A percentile compares a stretch with the other conserved stretches of the same genome.
Conservation (phyloP, 1,140 invertebrate genomes). For the Plectrocnemia conspersa region DNA sequence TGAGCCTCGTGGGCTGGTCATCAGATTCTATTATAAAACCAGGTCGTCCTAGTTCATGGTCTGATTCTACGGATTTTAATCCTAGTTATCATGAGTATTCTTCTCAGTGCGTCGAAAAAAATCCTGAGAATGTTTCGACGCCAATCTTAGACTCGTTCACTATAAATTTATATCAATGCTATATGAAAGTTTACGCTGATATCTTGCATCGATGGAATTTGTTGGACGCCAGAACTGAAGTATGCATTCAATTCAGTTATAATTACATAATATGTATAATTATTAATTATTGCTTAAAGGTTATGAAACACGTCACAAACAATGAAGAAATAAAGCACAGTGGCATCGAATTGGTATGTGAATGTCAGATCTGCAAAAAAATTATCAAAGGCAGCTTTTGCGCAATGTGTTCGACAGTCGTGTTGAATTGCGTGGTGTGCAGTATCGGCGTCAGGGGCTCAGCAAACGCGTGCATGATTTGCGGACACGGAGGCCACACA, state of each 20-base stretch:
- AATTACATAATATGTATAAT: not conserved
- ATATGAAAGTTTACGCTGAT: constrained; percentile 84
- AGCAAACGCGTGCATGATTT: constrained; percentile 75
- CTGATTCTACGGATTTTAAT: constrained; percentile 72
- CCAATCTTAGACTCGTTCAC: constrained; percentile 45
- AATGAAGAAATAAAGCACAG: constrained; percentile 51
- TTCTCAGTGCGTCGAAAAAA: constrained; percentile 38
- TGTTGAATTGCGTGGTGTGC: constrained; percentile 78
- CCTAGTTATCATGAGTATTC: constrained; percentile 48
- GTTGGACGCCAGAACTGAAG: constrained; percentile 73
- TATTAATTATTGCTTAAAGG: no score
- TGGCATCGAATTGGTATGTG: constrained; percentile 71
- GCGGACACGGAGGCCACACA: constrained; percentile 89
- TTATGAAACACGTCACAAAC: constrained; percentile 71
- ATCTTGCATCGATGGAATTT: constrained; percentile 78
- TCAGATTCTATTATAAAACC: constrained; percentile 62
- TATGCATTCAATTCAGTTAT: constrained; percentile 33
- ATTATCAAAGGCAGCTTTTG: constrained; percentile 57
- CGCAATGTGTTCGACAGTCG: constrained; percentile 63
- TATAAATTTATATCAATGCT: constrained; percentile 72
- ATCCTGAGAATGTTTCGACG: constrained; percentile 41
- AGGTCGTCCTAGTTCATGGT: constrained; percentile 83
- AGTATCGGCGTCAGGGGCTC: constrained; percentile 79
- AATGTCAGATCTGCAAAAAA: constrained; percentile 67
- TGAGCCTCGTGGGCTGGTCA: constrained; percentile 72